phyloP scores from a whole-genome alignment of 2,888 invertebrate genomes.

The Drosophila lutescens region DNA sequence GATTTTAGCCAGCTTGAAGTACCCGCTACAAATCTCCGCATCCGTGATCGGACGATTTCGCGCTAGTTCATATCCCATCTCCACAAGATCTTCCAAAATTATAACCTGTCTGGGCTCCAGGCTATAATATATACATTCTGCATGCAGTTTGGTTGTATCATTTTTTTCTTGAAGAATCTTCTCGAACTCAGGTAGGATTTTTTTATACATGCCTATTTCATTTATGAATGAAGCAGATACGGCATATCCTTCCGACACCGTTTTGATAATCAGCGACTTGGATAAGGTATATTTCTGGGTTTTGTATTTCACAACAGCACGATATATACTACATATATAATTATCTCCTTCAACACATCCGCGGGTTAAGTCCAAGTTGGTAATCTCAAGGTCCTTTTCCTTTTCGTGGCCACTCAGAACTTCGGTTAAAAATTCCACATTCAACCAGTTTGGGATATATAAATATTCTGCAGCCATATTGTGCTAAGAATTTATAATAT shows the following conservation, averaged over 20 bases:
- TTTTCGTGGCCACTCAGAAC: constrained; percentile 46
- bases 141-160: constrained; percentile 54
- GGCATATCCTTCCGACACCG: constrained; percentile 68
- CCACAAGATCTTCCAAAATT: constrained; percentile 71
- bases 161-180: constrained; percentile 55
- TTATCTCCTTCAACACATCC: constrained; percentile 44
- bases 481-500: not conserved
- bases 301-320: constrained; percentile 42
- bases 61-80: constrained; percentile 55
- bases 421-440: constrained; percentile 49
- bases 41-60: constrained; percentile 67
- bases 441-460: constrained; percentile 61
- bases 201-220: constrained; percentile 75
- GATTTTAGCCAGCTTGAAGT: constrained; percentile 83
- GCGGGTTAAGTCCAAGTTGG: constrained; percentile 38
- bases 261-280: constrained; percentile 71
- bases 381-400: constrained; percentile 28
- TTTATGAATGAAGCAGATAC: constrained; percentile 61
- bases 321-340: constrained; percentile 57
- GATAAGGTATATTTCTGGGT: constrained; percentile 44
- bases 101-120: constrained; percentile 52
- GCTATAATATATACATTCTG: constrained; percentile 47
- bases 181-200: constrained; percentile 73
- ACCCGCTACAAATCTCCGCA: constrained; percentile 80
- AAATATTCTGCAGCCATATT: constrained; percentile 32